These are phyloP conservation scores for Chauna torquata DNA, from an alignment of 2,113 vertebrate genomes.

Conservation along the genomic window DNA sequence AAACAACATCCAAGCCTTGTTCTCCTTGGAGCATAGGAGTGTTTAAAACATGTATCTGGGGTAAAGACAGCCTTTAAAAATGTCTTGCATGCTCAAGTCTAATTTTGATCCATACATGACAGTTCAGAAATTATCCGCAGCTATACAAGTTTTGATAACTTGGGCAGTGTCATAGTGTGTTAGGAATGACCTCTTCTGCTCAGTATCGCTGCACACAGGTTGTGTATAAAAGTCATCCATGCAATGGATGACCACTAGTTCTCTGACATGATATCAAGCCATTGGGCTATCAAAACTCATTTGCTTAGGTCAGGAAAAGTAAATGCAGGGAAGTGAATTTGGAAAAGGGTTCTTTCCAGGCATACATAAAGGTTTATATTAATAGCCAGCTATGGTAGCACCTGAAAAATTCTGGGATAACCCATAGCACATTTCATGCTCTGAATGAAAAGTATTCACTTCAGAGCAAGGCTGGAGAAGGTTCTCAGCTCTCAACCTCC, in stretches of 20 bases:
- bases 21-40: background rate
- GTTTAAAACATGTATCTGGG: background rate
- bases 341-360: background rate
- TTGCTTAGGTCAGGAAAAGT: background rate
- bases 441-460: background rate
- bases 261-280: background rate
- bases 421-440: background rate
- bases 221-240: background rate
- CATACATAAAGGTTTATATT: background rate
- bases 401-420: background rate
- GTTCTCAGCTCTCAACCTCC: background rate
- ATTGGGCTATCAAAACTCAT: background rate
- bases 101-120: background rate
- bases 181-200: background rate
- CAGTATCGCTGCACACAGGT: background rate
- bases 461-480: background rate
- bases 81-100: background rate
- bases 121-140: background rate
- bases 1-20: background rate
- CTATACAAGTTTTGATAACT: background rate
- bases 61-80: background rate
- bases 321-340: background rate
- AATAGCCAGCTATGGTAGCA: background rate
- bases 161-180: background rate
- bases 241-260: background rate